Base-by-base conservation (phyloP, 2,888 invertebrate genomes). In the Chalcis sispes region DNA sequence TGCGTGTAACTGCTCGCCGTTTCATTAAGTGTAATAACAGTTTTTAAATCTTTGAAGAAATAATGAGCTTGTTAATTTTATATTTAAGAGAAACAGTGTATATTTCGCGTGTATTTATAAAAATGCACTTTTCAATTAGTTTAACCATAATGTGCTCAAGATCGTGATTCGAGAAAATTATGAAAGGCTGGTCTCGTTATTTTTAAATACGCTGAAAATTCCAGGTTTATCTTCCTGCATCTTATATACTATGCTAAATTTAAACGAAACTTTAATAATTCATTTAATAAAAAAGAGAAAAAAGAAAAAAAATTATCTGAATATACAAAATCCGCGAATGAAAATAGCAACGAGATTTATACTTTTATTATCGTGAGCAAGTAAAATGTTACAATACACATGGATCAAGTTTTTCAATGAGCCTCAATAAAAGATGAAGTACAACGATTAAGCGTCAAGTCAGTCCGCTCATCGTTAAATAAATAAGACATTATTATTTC, bases 21-120 rank as follows among this genome's bases (percentile, higher is more conserved):
- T 70, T 50, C 69, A 52, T 65, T 75, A 75, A 69, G 8, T 48
- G 48, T 75, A 75, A 69, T 69, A 75, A 75, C 75, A 50, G 75
- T 40, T 65, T 40, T 64, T 32, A 18, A 36, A 13, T 15, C 62
- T 54, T 72, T 58, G n/a, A 5, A 32, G 8, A 32, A 32, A 32
- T 32, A 32, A 32, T 32, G 8, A 32, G 32, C 8, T 32, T 15
- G n/a, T n/a, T n/a, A n/a, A n/a, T n/a, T n/a, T n/a, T n/a, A n/a
- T n/a, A n/a, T n/a, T n/a, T n/a, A n/a, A n/a, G n/a, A n/a, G n/a
- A n/a, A n/a, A n/a, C n/a, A n/a, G n/a, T n/a, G n/a, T n/a, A n/a
- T n/a, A n/a, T n/a, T n/a, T n/a, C n/a, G n/a, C n/a, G n/a, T n/a
- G n/a, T n/a, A 42, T 13, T 42, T 42, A 15, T 13, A 13, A 42